phyloP scores from a whole-genome alignment of 1,140 invertebrate genomes.

The Globodera rostochiensis region DNA sequence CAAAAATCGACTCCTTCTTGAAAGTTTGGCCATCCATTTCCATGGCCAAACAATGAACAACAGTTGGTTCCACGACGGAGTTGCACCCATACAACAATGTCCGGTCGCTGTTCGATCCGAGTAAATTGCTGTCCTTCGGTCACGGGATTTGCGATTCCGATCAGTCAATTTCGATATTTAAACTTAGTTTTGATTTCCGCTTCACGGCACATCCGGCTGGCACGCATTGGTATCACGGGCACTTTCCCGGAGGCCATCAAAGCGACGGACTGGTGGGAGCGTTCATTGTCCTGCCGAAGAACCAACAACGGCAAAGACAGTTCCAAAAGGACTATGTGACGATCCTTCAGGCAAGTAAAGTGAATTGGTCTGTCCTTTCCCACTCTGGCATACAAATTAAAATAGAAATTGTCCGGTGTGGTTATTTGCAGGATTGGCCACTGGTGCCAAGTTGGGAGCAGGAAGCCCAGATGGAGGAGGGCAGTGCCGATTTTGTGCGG shows the following conservation, averaged over 20 bases:
- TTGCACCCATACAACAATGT: conserved; percentile 41
- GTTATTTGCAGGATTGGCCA: background rate
- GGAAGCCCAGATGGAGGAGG: background rate
- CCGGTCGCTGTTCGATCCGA: conserved; percentile 28
- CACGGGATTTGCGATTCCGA: background rate
- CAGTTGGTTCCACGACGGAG: conserved; percentile 49
- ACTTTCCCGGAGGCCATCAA: conserved; percentile 1
- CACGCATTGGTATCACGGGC: conserved; percentile 64
- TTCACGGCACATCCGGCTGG: conserved; percentile 63
- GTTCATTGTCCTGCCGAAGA: conserved; percentile 57
- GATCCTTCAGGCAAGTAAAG: conserved; percentile 13
- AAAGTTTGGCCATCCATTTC: conserved; percentile 58
- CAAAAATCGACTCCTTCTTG: conserved; percentile 51
- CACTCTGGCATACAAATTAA: background rate
- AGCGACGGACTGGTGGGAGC: conserved; percentile 60
- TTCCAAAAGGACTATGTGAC: conserved; percentile 18
- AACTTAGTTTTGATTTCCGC: conserved; percentile 28
- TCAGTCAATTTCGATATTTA: background rate
- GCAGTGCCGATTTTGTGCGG: background rate
- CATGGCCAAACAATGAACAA: conserved; percentile 60
- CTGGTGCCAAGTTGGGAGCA: background rate
- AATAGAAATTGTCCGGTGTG: background rate
- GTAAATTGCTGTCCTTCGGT: background rate
- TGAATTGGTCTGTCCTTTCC: background rate
- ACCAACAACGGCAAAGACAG: conserved; percentile 46